phyloP scores from a whole-genome alignment of 2,797 vertebrate genomes.

The Cossypha heuglini region DNA sequence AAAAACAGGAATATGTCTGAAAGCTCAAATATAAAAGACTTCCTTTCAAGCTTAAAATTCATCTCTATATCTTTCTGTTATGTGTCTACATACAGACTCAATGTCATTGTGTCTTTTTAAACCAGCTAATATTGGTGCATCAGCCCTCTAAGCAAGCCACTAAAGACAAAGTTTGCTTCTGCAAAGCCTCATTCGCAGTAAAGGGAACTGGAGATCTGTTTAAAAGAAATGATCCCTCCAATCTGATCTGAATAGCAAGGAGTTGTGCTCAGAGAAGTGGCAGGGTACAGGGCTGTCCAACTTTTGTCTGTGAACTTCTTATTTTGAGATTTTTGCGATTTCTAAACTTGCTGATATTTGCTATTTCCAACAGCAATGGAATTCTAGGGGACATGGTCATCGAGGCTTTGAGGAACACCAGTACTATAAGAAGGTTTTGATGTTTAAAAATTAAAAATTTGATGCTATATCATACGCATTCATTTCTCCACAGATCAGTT shows the following conservation, averaged over 20 bases:
- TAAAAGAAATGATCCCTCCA: background rate
- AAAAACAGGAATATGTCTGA: conserved; percentile 16
- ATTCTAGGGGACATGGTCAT: background rate
- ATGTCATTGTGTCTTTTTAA: background rate
- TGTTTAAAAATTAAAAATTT: background rate
- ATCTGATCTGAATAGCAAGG: background rate
- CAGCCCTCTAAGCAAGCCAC: background rate
- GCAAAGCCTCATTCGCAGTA: background rate
- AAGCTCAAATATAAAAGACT: background rate
- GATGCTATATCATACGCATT: background rate
- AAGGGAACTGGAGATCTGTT: background rate
- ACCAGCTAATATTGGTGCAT: background rate
- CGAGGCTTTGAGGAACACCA: background rate
- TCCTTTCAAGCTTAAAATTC: background rate
- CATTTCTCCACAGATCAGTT: background rate
- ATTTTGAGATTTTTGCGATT: background rate
- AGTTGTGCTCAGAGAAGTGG: background rate
- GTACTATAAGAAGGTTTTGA: background rate
- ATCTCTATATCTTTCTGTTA: background rate
- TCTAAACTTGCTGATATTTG: background rate
- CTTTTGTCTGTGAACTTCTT: background rate
- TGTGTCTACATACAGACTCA: background rate
- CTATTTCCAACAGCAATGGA: background rate
- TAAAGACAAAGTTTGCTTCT: background rate
- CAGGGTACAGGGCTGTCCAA: background rate